These are phyloP conservation scores for Dermochelys coriacea DNA, from an alignment of 2,797 vertebrate genomes.

Conservation along the genomic window DNA sequence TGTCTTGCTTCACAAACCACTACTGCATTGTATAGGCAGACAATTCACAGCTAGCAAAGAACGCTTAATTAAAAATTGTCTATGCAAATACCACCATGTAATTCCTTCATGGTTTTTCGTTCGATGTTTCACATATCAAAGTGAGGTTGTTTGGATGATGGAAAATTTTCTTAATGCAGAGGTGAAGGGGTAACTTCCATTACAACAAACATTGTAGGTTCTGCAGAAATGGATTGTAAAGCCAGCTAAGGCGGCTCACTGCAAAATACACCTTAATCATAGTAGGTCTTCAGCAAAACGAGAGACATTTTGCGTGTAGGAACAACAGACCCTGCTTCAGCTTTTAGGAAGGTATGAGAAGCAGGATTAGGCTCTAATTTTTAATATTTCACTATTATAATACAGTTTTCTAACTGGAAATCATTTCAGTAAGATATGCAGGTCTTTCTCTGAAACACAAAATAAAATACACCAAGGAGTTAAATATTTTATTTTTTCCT, in stretches of 20 bases:
- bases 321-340: background rate
- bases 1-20: slow-evolving; percentile 38
- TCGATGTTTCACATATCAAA: slow-evolving; percentile 16
- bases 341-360: background rate
- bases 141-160: background rate
- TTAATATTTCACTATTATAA: background rate
- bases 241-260: background rate
- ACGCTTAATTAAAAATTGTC: background rate
- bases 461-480: background rate
- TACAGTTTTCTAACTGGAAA: background rate
- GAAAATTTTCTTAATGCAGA: rapidly evolving
- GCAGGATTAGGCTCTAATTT: background rate
- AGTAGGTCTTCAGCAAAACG: background rate
- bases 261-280: rapidly evolving
- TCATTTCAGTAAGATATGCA: background rate
- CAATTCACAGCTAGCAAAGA: slow-evolving; percentile 20
- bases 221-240: background rate
- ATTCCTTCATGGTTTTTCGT: background rate
- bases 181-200: background rate
- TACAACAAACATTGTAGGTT: rapidly evolving
- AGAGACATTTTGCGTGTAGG: background rate
- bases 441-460: background rate
- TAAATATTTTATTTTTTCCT: background rate
- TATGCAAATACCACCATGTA: background rate
- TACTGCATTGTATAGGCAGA: slow-evolving; percentile 24